These are phyloP conservation scores for Parnassius glacialis DNA, from an alignment of 2,888 invertebrate species.

Conservation along the genomic window DNA sequence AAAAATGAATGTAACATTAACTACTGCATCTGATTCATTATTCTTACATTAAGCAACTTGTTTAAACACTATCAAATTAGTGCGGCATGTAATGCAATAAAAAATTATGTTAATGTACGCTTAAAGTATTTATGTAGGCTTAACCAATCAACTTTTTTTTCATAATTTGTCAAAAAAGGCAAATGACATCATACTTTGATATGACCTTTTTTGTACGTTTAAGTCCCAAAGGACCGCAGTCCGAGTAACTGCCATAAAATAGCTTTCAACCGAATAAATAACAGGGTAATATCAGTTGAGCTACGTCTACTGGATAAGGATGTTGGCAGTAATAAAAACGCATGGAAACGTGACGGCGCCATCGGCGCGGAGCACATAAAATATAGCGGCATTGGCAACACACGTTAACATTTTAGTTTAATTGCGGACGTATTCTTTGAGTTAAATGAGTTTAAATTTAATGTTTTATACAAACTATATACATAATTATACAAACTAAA, in stretches of 20 bases:
- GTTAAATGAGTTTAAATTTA: not conserved
- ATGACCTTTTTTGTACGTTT: no score
- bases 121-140: no score
- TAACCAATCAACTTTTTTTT: no score
- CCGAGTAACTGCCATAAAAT: slow-evolving; percentile 8
- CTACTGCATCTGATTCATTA: no score
- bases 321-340: slow-evolving; percentile 3
- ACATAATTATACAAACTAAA: slow-evolving; percentile 14
- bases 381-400: slow-evolving; percentile 12
- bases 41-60: no score
- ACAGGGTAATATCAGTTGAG: slow-evolving; percentile 12
- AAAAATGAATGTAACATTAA: no score
- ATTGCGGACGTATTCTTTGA: not conserved
- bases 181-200: no score
- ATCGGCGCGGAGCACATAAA: slow-evolving; percentile 6
- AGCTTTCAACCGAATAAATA: slow-evolving; percentile 18
- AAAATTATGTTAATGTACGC: no score
- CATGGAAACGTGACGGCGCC: slow-evolving; percentile 10
- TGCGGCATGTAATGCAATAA: no score
- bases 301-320: slow-evolving; percentile 7
- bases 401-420: slow-evolving; percentile 12
- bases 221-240: no score
- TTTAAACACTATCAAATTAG: no score
- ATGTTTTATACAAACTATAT: slow-evolving; percentile 6
- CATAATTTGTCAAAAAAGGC: no score